Evolutionary conservation across 2,113 vertebrate genomes (phyloP), one percentile per base, ranked within the genome.

Genomic region (Aptenodytes patagonicus): DNA sequence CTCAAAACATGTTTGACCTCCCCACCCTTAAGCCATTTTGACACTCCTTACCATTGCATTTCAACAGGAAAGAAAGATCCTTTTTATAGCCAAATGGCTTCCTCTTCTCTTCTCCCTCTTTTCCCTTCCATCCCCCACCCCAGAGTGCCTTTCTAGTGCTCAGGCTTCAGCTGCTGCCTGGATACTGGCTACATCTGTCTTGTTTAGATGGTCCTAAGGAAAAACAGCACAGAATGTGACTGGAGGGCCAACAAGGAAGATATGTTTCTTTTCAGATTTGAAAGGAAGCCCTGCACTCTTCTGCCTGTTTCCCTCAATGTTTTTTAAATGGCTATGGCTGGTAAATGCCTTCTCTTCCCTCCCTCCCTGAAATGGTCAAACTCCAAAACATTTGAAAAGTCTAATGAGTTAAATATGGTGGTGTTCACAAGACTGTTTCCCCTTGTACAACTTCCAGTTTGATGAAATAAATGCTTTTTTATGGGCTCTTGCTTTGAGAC

Each of bases 1-100:
- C 90, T 97, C 93, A 96, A 96, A 97, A 96, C 97, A 71, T 83
- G 87, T 95, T 94, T 96, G 95, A 96, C 95, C 97, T 97, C 91
- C 93, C 84, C 87, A 94, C 95, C 95, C 91, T 87, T 94, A 96
- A 97, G 97, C 96, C 94, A 93, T 97, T 97, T 94, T 94, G 96
- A 96, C 96, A 93, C 93, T 94, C 97, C 93, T 96, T 87, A 62
- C 95, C 95, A 95, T 91, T 97, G 96, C 94, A 91, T 97, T 97
- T 97, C 95, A 96, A 96, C 97, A 97, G 97, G 97, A 97, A 97
- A 97, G 96, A 97, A 95, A 97, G 93, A 95, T 96, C 95, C 96
- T 96, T 97, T 97, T 97, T 97, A 97, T 96, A 97, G 97, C 96
- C 96, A 97, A 97, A 97, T 97, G 97, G 96, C 94, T 97, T 97